Percentiles rank a stretch among this genome's conserved stretches.
Conservation (phyloP, 2,113 vertebrate species). For the Hippocampus comes region DNA sequence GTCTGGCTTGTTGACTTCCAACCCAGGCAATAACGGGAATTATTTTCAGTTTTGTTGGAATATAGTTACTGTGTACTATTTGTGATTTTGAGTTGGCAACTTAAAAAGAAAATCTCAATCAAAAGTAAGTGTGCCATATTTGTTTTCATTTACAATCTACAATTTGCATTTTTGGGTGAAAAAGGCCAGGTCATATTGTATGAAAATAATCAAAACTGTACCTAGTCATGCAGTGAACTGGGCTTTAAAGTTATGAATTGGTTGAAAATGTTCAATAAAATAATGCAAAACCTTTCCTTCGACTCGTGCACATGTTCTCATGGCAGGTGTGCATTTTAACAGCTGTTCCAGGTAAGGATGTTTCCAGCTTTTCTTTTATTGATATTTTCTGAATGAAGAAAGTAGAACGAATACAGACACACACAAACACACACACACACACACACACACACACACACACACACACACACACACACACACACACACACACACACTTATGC, state of each 20-base stretch:
- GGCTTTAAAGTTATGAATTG: background rate
- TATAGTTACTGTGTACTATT: background rate
- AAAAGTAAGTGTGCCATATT: too few relatives aligned
- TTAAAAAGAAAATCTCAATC: too few relatives aligned
- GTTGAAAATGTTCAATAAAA: background rate
- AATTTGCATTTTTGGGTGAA: too few relatives aligned
- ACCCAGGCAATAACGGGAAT: background rate
- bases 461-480: constrained; percentile 21
- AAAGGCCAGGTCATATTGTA: too few relatives aligned
- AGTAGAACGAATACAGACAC: background rate
- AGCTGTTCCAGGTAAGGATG: background rate
- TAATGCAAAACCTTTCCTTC: background rate
- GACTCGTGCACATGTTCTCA: background rate
- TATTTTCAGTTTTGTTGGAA: background rate
- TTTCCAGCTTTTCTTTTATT: background rate
- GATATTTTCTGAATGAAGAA: background rate
- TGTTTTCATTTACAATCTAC: too few relatives aligned
- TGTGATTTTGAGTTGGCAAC: background rate
- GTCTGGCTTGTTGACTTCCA: background rate
- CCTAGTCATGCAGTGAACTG: background rate
- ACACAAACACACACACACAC: constrained; percentile 19
- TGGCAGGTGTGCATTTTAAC: constrained; percentile 3
- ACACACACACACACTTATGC: constrained; percentile 7
- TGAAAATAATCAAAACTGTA: too few relatives aligned
- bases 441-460: constrained; percentile 2